Evolutionary conservation across 2,113 vertebrate genomes (phyloP), one percentile per base, ranked within the genome.

Genomic region (Bufo gargarizans): DNA sequence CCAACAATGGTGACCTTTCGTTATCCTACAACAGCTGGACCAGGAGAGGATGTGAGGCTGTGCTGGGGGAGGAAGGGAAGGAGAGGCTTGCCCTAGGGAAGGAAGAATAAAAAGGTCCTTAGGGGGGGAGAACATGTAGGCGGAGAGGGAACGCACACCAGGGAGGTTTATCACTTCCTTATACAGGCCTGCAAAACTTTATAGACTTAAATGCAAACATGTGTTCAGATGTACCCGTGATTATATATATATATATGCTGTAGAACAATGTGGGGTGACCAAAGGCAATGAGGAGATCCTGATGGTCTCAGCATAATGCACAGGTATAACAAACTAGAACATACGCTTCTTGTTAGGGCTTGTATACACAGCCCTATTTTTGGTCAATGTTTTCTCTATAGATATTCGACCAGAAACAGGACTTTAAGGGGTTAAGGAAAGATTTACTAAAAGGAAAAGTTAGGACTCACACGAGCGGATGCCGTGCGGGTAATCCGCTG

Each of bases 1-100:
- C 79, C 79, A 76, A 88, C 69, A 88, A 72, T 76, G 65, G 79
- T 82, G 86, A 88, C 86, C 79, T 82, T 82, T 82, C 55, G 10
- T 50, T 58, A 87, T 87, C 65, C 50, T 69, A 55, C 50, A 19
- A 22, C 77, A 59, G 53, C 77, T 58, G 86, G 53, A 22, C 81
- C 80, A 77, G 55, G 65, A 82, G 67, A 87, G 86, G 71, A 88
- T 82, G 69, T 61, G 56, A 8, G 16, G 80, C 56, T 53, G 50
- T 13, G 55, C 6, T 11, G 58, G 67, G 59, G 71, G 86, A 59
- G 86, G 86, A 88, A 71, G 67, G 79, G 84, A 77, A 86, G 56
- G 71, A 50, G 55, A 77, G 84, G 43, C 84, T 16, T n/a, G 43
- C 55, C 33, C 56, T 47, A 17, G 74, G 84, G 74, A 77, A 77